These are phyloP conservation scores for Falco cherrug DNA, from an alignment of 2,797 vertebrate species.

Conservation along the genomic window DNA sequence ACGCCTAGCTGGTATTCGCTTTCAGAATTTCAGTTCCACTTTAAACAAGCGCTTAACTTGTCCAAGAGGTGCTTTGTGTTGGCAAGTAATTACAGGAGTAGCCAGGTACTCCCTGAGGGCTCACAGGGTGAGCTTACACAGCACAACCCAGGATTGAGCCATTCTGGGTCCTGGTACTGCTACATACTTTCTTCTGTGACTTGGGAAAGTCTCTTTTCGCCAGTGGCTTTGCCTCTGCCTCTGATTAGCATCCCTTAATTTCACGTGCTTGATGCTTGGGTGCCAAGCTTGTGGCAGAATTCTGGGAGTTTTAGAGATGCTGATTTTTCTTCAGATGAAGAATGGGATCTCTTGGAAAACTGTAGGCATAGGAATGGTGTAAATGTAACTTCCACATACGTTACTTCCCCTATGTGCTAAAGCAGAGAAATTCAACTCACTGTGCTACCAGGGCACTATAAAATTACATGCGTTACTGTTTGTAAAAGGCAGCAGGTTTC, in stretches of 20 bases:
- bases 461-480: not conserved
- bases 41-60: not conserved
- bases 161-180: not conserved
- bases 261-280: not conserved
- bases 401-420: not conserved
- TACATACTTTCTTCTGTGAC: accelerated
- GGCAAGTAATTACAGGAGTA: not conserved
- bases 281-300: not conserved
- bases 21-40: not conserved
- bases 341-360: not conserved
- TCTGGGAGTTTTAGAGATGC: not conserved
- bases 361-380: not conserved
- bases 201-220: not conserved
- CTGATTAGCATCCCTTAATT: not conserved
- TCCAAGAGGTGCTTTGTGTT: not conserved
- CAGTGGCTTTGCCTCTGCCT: not conserved
- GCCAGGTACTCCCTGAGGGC: not conserved
- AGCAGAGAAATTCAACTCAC: not conserved
- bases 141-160: not conserved
- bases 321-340: not conserved
- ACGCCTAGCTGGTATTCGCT: not conserved
- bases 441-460: not conserved
- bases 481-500: constrained; percentile 35
- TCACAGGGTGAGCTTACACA: not conserved
- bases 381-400: not conserved